These are phyloP conservation scores for Acanthornis magna DNA, from an alignment of 2,797 vertebrate species.

Conservation along the genomic window DNA sequence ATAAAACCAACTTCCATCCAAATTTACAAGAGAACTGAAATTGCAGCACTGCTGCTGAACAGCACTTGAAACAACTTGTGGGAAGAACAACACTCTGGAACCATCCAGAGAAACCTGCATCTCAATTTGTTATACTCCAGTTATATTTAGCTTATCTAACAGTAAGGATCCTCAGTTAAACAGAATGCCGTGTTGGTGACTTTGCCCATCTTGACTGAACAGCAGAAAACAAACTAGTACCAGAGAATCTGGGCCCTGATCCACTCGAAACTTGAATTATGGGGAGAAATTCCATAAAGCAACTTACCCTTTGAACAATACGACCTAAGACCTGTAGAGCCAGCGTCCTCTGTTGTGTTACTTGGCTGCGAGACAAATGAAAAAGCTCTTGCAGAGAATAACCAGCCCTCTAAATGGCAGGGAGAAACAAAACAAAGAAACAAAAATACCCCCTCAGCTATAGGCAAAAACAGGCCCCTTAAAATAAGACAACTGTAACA, in stretches of 20 bases:
- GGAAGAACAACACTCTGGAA: neutral
- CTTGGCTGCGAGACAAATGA: conserved; percentile 91
- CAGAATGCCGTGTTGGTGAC: neutral
- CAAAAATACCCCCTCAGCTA: neutral
- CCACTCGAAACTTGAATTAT: neutral
- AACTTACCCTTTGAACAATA: conserved; percentile 87
- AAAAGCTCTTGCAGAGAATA: conserved; percentile 98
- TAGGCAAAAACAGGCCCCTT: neutral
- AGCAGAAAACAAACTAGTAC: neutral
- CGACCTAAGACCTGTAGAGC: conserved; percentile 87
- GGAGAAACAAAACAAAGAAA: neutral
- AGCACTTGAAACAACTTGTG: neutral
- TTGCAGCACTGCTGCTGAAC: neutral
- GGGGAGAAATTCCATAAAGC: neutral
- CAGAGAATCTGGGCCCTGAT: neutral
- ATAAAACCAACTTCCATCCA: neutral
- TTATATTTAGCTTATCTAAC: neutral
- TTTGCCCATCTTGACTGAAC: neutral
- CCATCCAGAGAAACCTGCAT: neutral
- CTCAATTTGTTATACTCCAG: neutral
- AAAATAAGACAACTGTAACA: neutral
- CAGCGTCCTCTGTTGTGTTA: conserved; percentile 90
- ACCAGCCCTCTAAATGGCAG: conserved; percentile 85
- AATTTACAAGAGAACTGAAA: neutral
- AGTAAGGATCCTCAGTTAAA: neutral